These are phyloP conservation scores for Julus scanicus DNA, from an alignment of 2,888 invertebrate species.

Conservation along the genomic window DNA sequence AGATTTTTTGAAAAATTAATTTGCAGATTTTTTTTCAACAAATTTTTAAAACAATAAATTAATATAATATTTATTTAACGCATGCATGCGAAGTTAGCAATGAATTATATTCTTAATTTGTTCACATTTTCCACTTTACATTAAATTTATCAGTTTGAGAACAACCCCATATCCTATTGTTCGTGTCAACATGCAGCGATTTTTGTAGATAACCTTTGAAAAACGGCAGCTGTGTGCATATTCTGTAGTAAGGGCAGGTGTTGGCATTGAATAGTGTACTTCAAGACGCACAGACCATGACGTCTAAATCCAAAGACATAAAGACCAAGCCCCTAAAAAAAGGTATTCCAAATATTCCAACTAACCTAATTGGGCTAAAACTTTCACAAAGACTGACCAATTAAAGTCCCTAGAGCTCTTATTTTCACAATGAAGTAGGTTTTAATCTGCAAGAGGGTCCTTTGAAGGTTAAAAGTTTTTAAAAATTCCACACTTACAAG, in stretches of 20 bases:
- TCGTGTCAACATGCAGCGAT: background rate
- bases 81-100: background rate
- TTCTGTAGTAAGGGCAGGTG: slow-evolving; percentile 4
- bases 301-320: background rate
- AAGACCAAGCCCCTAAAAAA: background rate
- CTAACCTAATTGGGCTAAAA: background rate
- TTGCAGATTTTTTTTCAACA: too few species aligned
- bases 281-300: background rate
- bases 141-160: background rate
- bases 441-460: too few species aligned
- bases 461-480: too few species aligned
- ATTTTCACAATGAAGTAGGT: too few species aligned
- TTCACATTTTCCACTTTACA: too few species aligned
- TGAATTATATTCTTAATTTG: background rate
- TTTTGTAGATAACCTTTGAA: background rate
- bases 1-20: too few species aligned
- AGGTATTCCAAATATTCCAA: background rate
- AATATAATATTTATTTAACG: too few species aligned
- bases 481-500: too few species aligned
- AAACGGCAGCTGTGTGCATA: background rate
- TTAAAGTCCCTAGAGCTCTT: too few species aligned
- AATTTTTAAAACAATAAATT: too few species aligned
- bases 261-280: background rate
- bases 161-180: background rate
- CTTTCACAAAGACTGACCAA: background rate